Conservation (phyloP, 2,797 vertebrate genomes). For the Coregonus sp. region DNA sequence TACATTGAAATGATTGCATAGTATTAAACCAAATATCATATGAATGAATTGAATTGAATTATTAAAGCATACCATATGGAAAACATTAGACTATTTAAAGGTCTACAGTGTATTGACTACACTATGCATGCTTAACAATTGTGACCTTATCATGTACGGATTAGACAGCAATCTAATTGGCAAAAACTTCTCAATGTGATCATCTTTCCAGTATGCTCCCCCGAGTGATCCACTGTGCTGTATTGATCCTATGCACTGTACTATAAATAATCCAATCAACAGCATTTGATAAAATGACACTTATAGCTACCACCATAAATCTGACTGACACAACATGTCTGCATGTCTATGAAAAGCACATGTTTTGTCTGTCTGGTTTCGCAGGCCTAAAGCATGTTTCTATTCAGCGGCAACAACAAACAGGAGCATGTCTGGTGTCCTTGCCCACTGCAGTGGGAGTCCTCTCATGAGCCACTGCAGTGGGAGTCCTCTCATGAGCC, state of each 20-base stretch:
- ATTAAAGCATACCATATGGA: background rate
- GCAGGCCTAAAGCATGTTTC: background rate
- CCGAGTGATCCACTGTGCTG: background rate
- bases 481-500: slow-evolving; percentile 52
- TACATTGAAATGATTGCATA: background rate
- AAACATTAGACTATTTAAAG: background rate
- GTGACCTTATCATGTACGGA: too few relatives aligned
- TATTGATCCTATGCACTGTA: background rate
- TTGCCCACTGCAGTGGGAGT: too few relatives aligned
- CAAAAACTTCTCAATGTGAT: background rate
- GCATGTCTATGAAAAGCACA: too few relatives aligned
- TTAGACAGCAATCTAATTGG: background rate
- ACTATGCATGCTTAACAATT: background rate
- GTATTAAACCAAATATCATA: background rate
- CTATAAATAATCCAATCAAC: background rate
- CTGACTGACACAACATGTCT: background rate
- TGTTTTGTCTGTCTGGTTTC: too few relatives aligned
- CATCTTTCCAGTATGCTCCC: background rate
- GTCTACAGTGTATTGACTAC: background rate
- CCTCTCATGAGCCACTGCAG: too few relatives aligned
- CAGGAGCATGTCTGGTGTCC: background rate
- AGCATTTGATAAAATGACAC: background rate
- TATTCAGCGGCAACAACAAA: background rate
- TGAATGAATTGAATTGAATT: background rate
- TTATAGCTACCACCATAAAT: background rate